Percentiles rank a stretch among this genome's conserved stretches.
Evolutionary conservation across 2,797 vertebrate genomes (phyloP).

Genomic region (Anguilla obscura): DNA sequence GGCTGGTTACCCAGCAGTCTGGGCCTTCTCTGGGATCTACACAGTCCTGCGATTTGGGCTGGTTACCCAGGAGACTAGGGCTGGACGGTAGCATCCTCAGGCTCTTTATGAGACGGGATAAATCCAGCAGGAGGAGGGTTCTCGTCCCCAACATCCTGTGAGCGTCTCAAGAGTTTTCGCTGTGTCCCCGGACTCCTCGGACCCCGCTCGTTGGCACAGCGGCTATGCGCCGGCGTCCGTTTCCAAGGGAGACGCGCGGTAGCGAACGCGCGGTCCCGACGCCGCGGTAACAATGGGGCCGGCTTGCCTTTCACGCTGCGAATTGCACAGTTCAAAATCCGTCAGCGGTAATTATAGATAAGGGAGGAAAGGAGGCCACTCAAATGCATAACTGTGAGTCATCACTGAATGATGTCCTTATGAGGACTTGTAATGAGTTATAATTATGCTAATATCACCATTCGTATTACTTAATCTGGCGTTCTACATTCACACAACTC

Average conservation of each 20-base stretch:
- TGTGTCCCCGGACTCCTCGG: background rate
- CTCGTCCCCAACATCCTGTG: background rate
- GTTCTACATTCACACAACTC: background rate
- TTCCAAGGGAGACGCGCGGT: background rate
- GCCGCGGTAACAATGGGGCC: background rate
- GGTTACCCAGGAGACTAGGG: background rate
- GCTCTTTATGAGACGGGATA: background rate
- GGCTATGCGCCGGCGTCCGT: background rate
- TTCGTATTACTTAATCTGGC: background rate
- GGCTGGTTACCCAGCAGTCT: background rate
- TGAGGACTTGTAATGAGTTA: slow-evolving; percentile 2
- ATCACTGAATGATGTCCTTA: slow-evolving; percentile 16
- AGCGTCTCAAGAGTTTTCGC: background rate
- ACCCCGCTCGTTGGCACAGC: background rate
- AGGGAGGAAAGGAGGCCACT: slow-evolving; percentile 3
- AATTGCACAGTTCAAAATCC: background rate
- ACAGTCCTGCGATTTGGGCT: too few species aligned
- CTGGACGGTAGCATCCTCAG: background rate
- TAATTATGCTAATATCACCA: background rate
- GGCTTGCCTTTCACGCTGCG: background rate
- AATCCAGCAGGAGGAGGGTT: background rate
- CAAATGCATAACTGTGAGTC: background rate
- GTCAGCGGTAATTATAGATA: slow-evolving; percentile 25
- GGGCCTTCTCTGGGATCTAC: too few species aligned
- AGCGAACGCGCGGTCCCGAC: background rate